phyloP scores from a whole-genome alignment of 2,113 vertebrate genomes.

The Pseudopipra pipra region DNA sequence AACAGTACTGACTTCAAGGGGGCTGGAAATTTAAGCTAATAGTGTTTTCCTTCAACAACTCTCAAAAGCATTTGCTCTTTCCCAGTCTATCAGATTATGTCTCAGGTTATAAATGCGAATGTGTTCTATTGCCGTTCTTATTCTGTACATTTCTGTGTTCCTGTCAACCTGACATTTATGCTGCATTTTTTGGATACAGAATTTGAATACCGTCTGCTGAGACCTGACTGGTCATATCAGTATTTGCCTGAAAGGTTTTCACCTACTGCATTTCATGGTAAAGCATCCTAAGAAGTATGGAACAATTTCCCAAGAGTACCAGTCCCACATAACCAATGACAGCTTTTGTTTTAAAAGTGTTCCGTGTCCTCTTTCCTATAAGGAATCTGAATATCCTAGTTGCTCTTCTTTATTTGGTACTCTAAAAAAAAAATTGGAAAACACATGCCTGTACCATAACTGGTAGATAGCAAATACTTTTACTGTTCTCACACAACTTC shows the following conservation, averaged over 20 bases:
- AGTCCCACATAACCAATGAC: neutral
- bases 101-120: neutral
- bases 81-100: constrained; percentile 15
- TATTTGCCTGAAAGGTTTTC: neutral
- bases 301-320: neutral
- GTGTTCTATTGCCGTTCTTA: neutral
- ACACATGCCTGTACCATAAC: neutral
- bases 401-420: neutral
- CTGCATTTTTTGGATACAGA: neutral
- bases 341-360: neutral
- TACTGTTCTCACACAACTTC: neutral
- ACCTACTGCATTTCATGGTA: neutral
- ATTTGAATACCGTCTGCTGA: neutral
- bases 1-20: neutral
- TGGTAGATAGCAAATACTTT: neutral
- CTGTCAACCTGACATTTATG: neutral
- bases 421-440: neutral
- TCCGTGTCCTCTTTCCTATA: neutral
- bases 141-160: neutral
- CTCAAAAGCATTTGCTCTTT: constrained; percentile 2
- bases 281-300: neutral
- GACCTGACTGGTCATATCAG: neutral
- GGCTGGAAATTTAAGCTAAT: neutral
- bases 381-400: neutral
- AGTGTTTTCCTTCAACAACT: constrained; percentile 4